phyloP scores from a whole-genome alignment of 2,797 vertebrate genomes.

The Melanogrammus aeglefinus region DNA sequence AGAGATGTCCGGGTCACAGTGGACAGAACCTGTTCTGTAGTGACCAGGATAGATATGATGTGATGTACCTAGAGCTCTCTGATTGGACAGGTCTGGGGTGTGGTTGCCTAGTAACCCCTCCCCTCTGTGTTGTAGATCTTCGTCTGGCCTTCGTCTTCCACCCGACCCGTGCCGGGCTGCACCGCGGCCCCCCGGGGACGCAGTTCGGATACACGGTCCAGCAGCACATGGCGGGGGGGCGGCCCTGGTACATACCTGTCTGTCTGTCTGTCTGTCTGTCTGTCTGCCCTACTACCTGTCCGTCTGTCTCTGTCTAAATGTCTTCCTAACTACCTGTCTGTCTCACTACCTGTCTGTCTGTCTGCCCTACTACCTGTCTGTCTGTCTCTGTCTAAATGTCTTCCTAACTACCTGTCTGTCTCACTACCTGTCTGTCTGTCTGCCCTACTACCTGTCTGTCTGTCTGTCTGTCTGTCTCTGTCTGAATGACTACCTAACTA shows the following conservation, averaged over 20 bases:
- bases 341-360: constrained; percentile 39
- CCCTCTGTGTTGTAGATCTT: constrained; percentile 69
- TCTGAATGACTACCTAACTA: too few species aligned
- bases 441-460: too few species aligned
- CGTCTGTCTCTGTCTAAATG: background rate
- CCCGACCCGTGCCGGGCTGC: constrained; percentile 79
- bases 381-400: too few species aligned
- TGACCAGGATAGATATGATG: too few species aligned
- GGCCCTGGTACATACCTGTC: constrained; percentile 56
- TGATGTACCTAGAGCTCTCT: background rate
- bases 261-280: background rate
- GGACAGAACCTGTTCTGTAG: too few species aligned
- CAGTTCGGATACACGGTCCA: constrained; percentile 95
- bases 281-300: background rate
- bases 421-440: background rate
- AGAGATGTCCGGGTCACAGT: too few species aligned
- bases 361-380: constrained; percentile 19
- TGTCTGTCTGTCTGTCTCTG: too few species aligned
- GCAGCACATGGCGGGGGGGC: constrained; percentile 84
- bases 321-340: constrained; percentile 38
- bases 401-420: background rate
- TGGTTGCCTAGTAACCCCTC: background rate
- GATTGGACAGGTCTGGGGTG: background rate
- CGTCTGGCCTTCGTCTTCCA: constrained; percentile 85
- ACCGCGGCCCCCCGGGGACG: constrained; percentile 76